Evolutionary conservation across 2,888 invertebrate species (phyloP).

Genomic region (Thelaira solivaga): DNA sequence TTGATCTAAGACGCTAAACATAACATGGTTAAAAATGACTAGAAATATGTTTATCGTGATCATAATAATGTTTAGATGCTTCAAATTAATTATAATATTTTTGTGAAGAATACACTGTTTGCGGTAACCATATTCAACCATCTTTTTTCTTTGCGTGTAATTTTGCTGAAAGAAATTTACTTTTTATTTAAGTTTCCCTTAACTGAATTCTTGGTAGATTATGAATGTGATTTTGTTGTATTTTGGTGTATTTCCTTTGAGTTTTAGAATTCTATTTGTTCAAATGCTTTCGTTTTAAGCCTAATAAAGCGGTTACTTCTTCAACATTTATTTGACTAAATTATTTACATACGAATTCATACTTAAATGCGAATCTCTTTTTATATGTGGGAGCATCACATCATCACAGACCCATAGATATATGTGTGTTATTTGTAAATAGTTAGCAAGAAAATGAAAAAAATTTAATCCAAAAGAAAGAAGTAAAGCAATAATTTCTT

Average conservation of each 20-base stretch:
- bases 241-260: neutral
- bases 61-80: no score
- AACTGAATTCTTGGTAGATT: conserved; percentile 34
- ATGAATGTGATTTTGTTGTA: conserved; percentile 25
- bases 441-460: neutral
- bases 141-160: no score
- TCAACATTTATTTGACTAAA: conserved; percentile 57
- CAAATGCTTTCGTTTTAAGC: conserved; percentile 58
- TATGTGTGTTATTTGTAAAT: no score
- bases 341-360: conserved; percentile 21
- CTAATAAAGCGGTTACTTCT: conserved; percentile 62
- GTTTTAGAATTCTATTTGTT: conserved; percentile 50
- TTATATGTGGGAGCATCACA: neutral
- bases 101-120: no score
- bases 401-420: neutral
- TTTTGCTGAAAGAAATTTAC: conserved; percentile 32
- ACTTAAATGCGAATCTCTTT: neutral
- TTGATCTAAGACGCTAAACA: no score
- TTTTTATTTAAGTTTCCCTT: conserved; percentile 54
- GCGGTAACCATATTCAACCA: no score
- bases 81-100: no score
- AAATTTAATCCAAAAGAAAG: no score
- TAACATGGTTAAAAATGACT: no score
- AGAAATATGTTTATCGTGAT: no score
- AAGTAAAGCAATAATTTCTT: no score